Evolutionary conservation across 2,888 invertebrate genomes (phyloP), one percentile per base, ranked within the genome.

Genomic region (Pachymerium ferrugineum): DNA sequence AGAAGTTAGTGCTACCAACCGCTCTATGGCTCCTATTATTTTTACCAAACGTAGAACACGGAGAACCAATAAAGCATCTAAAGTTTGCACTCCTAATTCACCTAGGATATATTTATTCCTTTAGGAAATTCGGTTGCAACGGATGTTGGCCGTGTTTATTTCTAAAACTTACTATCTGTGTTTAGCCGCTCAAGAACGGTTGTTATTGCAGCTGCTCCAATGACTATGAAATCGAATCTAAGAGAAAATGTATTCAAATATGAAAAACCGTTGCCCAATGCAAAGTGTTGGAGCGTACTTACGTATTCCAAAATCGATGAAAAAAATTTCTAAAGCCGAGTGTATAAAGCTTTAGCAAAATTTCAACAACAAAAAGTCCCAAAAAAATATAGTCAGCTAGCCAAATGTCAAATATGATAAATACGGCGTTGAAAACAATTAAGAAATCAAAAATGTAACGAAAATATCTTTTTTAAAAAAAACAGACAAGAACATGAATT

Each of bases 171-270:
- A 71, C 71, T 25, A 16, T 31, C 3, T 70, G 10, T 2, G 31
- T 31, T 38, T 16, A 25, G 47, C 30, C 73, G 75, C 62, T 80
- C 80, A 71, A 78, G 77, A 1, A 80, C 70, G 31, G 79, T 80
- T 70, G 78, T 78, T 29, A 81, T 71, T 22, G 80, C 76, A 25
- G 84, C 84, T 14, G 81, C 78, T 33, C 80, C 80, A 75, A 84
- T 83, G 2, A 84, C 82, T 12, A 83, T 73, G 74, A 84, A 82
- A 77, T 84, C 85, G 80, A 84, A 85, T 62, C 84, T 84, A 77
- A n/a, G n/a, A n/a, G n/a, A n/a, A n/a, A n/a, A n/a, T n/a, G n/a
- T n/a, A n/a, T n/a, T n/a, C 10, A 14, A 14, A 54, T 54, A n/a
- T n/a, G 19, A 71, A 16, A 1, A 16, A 3, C 14, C 67, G 80